Conservation (phyloP, 2,113 vertebrate species). For the Bufo bufo region DNA sequence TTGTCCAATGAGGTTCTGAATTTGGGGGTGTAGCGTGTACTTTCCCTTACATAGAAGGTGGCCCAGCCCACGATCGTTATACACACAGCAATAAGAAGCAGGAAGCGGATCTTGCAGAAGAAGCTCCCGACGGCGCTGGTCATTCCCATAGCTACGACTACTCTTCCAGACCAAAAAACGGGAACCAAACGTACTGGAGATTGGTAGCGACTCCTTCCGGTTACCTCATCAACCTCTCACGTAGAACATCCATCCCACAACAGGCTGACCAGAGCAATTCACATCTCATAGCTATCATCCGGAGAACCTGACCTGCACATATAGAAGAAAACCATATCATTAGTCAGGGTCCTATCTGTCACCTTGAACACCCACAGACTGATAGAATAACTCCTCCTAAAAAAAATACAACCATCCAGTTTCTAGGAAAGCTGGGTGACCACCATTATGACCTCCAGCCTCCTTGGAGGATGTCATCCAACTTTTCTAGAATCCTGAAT, state of each 20-base stretch:
- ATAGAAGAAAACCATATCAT: not conserved
- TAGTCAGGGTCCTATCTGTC: too few relatives aligned
- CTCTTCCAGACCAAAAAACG: not conserved
- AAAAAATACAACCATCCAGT: too few relatives aligned
- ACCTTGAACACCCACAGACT: too few relatives aligned
- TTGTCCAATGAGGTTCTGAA: conserved; percentile 53
- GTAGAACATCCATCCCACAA: not conserved
- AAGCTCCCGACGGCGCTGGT: conserved; percentile 66
- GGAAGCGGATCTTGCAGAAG: conserved; percentile 73
- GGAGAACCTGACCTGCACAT: not conserved
- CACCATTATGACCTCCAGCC: too few relatives aligned
- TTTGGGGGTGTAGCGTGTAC: conserved; percentile 62
- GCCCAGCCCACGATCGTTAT: conserved; percentile 81
- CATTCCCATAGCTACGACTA: conserved; percentile 71
- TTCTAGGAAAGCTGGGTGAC: not conserved
- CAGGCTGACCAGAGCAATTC: not conserved
- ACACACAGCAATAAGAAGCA: conserved; percentile 76
- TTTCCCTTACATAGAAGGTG: conserved; percentile 70
- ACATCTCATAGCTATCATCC: not conserved
- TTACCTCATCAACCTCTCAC: not conserved
- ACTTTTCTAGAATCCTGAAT: too few relatives aligned
- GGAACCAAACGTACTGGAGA: not conserved
- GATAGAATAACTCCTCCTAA: too few relatives aligned
- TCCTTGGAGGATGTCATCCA: too few relatives aligned
- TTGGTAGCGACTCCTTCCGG: not conserved